Conservation (phyloP, 1,140 invertebrate genomes). For the Pseudomyrmex sp. region DNA sequence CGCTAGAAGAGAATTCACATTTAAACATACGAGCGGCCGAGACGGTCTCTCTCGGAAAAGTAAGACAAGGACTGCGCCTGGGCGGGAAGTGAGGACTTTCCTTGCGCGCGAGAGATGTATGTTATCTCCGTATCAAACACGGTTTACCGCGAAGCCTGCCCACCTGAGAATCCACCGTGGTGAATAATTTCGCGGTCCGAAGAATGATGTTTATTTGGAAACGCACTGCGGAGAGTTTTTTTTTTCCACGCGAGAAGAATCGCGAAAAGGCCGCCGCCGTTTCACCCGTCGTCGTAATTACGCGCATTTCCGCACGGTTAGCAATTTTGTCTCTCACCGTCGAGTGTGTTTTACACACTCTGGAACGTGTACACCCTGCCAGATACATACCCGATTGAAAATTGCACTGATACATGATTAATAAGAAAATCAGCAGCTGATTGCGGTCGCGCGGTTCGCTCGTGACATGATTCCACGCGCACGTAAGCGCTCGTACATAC, state of each 20-base stretch:
- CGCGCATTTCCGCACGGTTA: not conserved
- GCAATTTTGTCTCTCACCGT: constrained; percentile 3
- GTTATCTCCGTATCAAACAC: constrained; percentile 49
- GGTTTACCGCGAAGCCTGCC: constrained; percentile 6
- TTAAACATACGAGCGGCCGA: not conserved
- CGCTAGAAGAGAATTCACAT: not conserved
- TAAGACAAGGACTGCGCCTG: constrained; percentile 45
- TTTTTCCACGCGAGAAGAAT: too few relatives aligned
- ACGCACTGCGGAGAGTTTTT: not conserved
- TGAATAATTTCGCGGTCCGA: constrained; percentile 11
- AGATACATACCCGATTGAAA: not conserved
- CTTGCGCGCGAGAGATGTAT: constrained; percentile 34
- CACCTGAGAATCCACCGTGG: constrained; percentile 5
- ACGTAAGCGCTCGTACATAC: not conserved
- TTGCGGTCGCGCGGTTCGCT: constrained; percentile 1
- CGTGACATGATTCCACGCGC: constrained; percentile 8
- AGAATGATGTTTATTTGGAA: constrained; percentile 47
- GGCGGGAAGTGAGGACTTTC: constrained; percentile 48
- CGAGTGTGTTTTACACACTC: not conserved
- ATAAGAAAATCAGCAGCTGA: constrained; percentile 24
- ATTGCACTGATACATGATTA: constrained; percentile 17
- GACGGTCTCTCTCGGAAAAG: constrained; percentile 25
- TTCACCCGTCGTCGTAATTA: too few relatives aligned
- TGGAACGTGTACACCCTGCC: not conserved
- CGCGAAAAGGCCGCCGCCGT: too few relatives aligned